Evolutionary conservation across 2,113 vertebrate genomes (phyloP), one percentile per base, ranked within the genome.

Genomic region (Calonectris borealis): DNA sequence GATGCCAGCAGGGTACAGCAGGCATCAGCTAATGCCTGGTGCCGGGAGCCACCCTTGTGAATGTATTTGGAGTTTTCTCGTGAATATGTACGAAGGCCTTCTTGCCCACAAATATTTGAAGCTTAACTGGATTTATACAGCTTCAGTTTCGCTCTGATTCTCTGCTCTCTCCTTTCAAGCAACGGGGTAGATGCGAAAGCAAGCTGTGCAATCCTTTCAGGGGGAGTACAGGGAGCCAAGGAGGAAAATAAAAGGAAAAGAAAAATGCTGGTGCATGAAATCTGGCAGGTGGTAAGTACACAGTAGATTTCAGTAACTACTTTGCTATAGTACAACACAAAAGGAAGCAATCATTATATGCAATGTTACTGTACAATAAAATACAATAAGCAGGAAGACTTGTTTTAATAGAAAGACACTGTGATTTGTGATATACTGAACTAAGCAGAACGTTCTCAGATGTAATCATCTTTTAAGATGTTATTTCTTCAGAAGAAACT

Each of bases 381-480:
- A 49, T 40, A 83, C 66, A 93, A 86, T 2, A 81, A 88, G 86
- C 60, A 90, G 66, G 49, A 71, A 70, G 60, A 25, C 10, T 75
- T 5, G 34, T 58, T 80, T 16, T 48, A 80, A 81, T 6, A 40
- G 76, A 44, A 65, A 76, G 34, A 65, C 27, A 16, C 34, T 15
- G 54, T 86, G 86, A 95, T 83, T 90, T 90, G 92, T 68, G 77
- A 82, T 14, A 42, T 3, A 57, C 64, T 66, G 88, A 94, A 34
- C 61, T 38, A 54, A 76, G 83, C 88, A 92, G 18, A 79, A 51
- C 71, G 72, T 18, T 46, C 93, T 90, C 88, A 71, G 72, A 78
- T 88, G 73, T 70, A 93, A 97, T 88, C 64, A 79, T 79, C 85
- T 86, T 69, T 49, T 82, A 75, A 92, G 92, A 84, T 20, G 68